Evolutionary conservation across 92 coral and sea anemone species (phyloP), one percentile per base, ranked within the genome.

Genomic region (Palythoa caribaeorum): DNA sequence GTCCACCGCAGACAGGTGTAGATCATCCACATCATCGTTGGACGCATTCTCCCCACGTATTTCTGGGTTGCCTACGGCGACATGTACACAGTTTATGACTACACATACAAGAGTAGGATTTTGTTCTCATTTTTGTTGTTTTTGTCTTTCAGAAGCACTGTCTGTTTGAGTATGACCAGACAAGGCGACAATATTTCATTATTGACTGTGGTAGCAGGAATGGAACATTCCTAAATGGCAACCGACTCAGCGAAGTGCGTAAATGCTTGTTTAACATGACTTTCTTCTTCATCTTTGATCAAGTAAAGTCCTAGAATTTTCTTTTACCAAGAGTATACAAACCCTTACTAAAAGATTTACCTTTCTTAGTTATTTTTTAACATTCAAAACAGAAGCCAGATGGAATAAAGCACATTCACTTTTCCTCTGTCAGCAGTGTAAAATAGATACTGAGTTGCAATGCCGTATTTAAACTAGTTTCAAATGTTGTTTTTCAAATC

Each of bases 161-260:
- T 57, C 89, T 87, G 76, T 80, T 97, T 51, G 86, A 90, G 84
- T 97, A 92, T 83, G 99, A 97, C 86, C 76, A 90, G 35, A 94
- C 96, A 54, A 91, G 97, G 47, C 88, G 96, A 15, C 97, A 97
- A 73, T 97, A 92, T 88, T 97, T 97, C 70, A 92, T 97, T 44
- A 83, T 73, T 55, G 99, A 97, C 72, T 90, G 96, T 57, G 99
- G 94, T 2, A 97, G 99, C 76, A 96, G 91, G 77, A 97, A 97
- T 88, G 99, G 99, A n/a, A 92, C 98, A 16, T 97, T 94, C 76
- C 86, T 97, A 12, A 97, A 97, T 93, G 98, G 93, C 16, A 44
- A 88, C 17, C 93, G 96, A 66, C 93, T 97, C 65, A 92, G 97
- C 53, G 94, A 96, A 96, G 99, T 97, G 36, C 20, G 89, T 71